These are phyloP conservation scores for Zaprionus inermis DNA, from an alignment of 1,140 invertebrate species.

Conservation along the genomic window DNA sequence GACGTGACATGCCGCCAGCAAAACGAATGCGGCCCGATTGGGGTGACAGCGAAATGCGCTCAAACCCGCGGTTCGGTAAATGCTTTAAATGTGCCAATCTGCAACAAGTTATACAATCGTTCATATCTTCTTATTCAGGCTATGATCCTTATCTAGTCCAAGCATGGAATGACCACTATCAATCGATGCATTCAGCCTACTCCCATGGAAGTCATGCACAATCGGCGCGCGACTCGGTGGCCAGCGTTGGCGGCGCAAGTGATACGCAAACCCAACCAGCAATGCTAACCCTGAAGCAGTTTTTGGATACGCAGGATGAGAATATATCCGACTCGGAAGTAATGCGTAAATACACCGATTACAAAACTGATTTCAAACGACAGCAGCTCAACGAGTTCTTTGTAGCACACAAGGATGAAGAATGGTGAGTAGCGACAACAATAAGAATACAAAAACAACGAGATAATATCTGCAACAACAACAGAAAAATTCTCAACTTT, in stretches of 20 bases:
- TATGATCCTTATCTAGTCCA: slow-evolving; percentile 81
- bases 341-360: slow-evolving; percentile 98
- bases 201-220: slow-evolving; percentile 65
- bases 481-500: slow-evolving; percentile 15
- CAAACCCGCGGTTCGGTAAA: slow-evolving; percentile 84
- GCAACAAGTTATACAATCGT: neutral
- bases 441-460: slow-evolving; percentile 3
- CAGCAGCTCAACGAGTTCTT: slow-evolving; percentile 99
- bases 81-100: neutral
- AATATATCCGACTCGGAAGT: slow-evolving; percentile 98
- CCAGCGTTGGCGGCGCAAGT: slow-evolving; percentile 32
- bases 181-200: slow-evolving; percentile 83
- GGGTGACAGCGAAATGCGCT: slow-evolving; percentile 85
- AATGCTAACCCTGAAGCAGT: slow-evolving; percentile 99
- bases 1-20: slow-evolving; percentile 90
- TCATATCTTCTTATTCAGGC: slow-evolving; percentile 45
- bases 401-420: slow-evolving; percentile 99
- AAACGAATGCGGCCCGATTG: slow-evolving; percentile 93
- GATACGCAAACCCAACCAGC: slow-evolving; percentile 90
- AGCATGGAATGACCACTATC: slow-evolving; percentile 82
- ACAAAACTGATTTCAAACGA: slow-evolving; percentile 98
- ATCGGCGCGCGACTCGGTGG: slow-evolving; percentile 43
- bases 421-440: slow-evolving; percentile 92
- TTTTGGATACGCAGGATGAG: slow-evolving; percentile 98
- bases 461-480: slow-evolving; percentile 3